Base-by-base conservation (phyloP, 2,113 vertebrate species). In the Cyprinodon variegatus region DNA sequence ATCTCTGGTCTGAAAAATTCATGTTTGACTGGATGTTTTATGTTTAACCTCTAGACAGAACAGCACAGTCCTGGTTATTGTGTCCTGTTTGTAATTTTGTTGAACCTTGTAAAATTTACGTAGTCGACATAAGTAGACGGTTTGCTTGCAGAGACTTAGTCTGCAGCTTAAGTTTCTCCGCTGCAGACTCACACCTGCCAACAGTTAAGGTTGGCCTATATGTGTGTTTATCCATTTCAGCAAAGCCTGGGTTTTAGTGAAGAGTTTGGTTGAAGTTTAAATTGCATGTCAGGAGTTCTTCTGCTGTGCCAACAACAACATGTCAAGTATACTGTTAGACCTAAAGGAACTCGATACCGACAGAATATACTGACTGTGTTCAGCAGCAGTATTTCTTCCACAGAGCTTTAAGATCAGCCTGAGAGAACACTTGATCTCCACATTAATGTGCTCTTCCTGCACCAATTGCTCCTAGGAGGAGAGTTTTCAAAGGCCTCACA, bases 211-310 rank as follows among this genome's bases (percentile, higher is more conserved):
- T 37, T 38, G n/a, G 43, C 36, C 45, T 72, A 38, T 22, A 37
- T 13, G 60, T 62, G 43, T 74, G 13, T 75, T 65, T 68, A 20
- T 77, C 77, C 46, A 43, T 74, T 78, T 78, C 36, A 72, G 61
- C 53, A 66, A 63, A 63, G 22, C 20, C 22, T 4, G 61, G 46
- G 3, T 67, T 72, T 72, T 17, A 60, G 68, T 43, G 22, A 20
- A 83, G 48, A 64, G 45, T 73, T 72, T 78, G n/a, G 11, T 43
- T 7, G 4, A 22, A 37, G 46, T 73, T 77, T 77, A 29, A 69
- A 65, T 50, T 13, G 15, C 38, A 60, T 45, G 11, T 41, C 68
- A 22, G 64, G 64, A 0, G 46, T 13, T 4, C 45, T 65, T 67
- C 0, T 29, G 29, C 29, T 7, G 1, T 13, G 68, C 81, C 78